phyloP scores from a whole-genome alignment of 2,888 invertebrate genomes.

The Diplazon laetatorius region DNA sequence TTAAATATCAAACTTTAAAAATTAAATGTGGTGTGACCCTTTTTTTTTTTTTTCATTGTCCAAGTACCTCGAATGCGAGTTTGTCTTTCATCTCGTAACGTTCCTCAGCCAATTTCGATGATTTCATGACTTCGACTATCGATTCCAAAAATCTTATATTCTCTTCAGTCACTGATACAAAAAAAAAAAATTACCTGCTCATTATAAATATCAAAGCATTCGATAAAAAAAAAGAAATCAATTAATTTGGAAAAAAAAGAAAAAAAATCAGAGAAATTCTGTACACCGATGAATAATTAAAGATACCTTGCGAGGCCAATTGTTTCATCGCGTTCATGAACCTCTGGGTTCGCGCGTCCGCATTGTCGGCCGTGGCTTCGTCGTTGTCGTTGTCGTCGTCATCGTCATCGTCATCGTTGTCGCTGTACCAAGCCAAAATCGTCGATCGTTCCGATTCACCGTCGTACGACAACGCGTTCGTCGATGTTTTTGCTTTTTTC shows the following conservation, averaged over 20 bases:
- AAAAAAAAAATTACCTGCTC: not conserved
- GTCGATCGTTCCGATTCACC: not conserved
- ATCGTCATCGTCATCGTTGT: not conserved
- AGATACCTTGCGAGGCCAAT: slow-evolving; percentile 7
- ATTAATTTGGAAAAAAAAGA: not conserved
- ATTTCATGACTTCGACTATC: slow-evolving; percentile 6
- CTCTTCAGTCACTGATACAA: slow-evolving; percentile 6
- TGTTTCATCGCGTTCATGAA: slow-evolving; percentile 17
- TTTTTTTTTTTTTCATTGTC: too few relatives aligned
- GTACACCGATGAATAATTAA: not conserved
- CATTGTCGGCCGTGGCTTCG: not conserved
- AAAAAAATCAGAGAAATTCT: too few relatives aligned
- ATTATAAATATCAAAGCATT: not conserved
- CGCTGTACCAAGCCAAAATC: not conserved
- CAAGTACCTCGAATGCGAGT: not conserved
- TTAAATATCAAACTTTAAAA: too few relatives aligned
- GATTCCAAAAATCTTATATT: slow-evolving; percentile 25
- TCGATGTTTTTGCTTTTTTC: not conserved
- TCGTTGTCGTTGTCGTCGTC: not conserved
- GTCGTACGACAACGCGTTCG: not conserved
- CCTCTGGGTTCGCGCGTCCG: not conserved
- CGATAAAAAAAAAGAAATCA: not conserved
- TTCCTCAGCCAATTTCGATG: slow-evolving; percentile 8
- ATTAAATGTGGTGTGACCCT: too few relatives aligned
- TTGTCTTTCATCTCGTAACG: not conserved